These are phyloP conservation scores for Sitta europaea DNA, from an alignment of 2,113 vertebrate genomes.

Conservation along the genomic window DNA sequence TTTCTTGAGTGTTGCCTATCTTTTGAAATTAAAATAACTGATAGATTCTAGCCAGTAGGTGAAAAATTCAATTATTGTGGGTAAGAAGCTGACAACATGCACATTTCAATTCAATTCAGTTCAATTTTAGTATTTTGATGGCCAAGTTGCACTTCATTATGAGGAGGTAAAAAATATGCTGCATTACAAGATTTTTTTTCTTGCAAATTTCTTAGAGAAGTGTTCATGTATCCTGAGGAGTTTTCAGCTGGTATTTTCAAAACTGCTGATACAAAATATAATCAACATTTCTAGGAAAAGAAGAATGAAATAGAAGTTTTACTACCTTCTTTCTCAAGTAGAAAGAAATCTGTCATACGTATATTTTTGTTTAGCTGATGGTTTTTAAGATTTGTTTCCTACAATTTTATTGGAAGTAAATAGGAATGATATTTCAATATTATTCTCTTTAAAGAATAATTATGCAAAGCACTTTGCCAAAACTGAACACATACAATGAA, in stretches of 20 bases:
- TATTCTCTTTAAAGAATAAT: not conserved
- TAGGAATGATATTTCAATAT: not conserved
- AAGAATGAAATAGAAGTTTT: not conserved
- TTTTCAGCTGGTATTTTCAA: not conserved
- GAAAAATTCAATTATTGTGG: not conserved
- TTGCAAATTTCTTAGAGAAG: not conserved
- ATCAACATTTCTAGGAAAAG: not conserved
- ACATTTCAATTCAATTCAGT: not conserved
- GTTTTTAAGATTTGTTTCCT: not conserved
- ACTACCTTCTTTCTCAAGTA: not conserved
- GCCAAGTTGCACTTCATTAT: not conserved
- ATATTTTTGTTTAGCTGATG: not conserved
- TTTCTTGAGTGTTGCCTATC: not conserved
- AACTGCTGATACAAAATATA: not conserved
- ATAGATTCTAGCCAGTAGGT: not conserved
- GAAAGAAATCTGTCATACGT: not conserved
- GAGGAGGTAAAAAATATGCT: not conserved
- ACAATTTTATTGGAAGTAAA: not conserved
- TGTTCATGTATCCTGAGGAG: not conserved
- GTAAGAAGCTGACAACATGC: not conserved
- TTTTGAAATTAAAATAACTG: not conserved
- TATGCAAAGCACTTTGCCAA: not conserved
- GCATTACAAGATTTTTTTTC: not conserved
- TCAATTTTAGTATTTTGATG: not conserved
- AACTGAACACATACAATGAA: not conserved